Evolutionary conservation across 2,888 invertebrate genomes (phyloP).

Genomic region (Leistus spinibarbis): DNA sequence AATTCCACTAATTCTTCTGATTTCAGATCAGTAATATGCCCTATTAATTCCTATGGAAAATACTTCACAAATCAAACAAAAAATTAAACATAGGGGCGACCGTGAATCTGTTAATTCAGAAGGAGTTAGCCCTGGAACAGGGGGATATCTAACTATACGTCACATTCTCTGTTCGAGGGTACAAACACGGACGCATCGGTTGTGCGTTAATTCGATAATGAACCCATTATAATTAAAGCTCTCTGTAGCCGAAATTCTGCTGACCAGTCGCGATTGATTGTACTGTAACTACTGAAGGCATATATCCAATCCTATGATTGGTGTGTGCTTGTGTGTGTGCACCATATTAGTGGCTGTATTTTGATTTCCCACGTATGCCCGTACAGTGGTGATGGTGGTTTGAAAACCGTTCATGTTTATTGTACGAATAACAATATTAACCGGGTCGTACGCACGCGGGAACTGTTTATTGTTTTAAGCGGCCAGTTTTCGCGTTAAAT

Average conservation of each 20-base stretch:
- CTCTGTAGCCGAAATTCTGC: constrained; percentile 22
- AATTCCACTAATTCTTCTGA: too few relatives aligned
- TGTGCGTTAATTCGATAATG: constrained; percentile 44
- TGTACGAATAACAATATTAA: constrained; percentile 35
- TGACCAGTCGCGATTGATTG: constrained; percentile 22
- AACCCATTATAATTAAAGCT: constrained; percentile 43
- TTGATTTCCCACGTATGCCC: constrained; percentile 31
- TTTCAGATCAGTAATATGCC: too few relatives aligned
- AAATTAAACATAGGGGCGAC: neutral
- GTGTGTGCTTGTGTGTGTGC: neutral
- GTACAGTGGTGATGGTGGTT: neutral
- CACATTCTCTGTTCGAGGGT: neutral
- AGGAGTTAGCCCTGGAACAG: neutral
- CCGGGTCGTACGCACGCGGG: constrained; percentile 23
- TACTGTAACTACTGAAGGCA: neutral
- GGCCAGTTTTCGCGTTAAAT: constrained; percentile 22
- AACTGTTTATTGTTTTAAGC: constrained; percentile 36
- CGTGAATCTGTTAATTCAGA: neutral
- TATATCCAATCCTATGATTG: constrained; percentile 1
- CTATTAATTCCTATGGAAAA: too few relatives aligned
- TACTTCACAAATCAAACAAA: neutral
- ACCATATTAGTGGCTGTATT: constrained; percentile 34
- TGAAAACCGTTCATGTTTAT: constrained; percentile 15
- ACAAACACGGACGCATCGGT: neutral
- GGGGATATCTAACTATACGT: neutral